Base-by-base conservation (phyloP, 2,113 vertebrate genomes). In the Chascanopsetta lugubris region DNA sequence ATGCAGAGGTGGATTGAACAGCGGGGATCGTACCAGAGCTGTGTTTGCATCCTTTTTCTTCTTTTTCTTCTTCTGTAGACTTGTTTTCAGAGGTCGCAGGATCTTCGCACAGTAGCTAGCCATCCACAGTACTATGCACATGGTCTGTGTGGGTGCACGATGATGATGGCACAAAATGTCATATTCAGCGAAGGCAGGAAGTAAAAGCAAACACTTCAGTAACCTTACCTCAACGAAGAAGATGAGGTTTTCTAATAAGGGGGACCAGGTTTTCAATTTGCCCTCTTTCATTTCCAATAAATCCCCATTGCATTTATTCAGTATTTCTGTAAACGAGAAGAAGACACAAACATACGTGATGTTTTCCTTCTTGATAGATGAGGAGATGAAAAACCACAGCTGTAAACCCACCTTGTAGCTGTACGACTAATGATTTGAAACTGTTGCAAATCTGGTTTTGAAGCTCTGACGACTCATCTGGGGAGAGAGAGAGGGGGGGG, bases 1-100 rank as follows among this genome's bases (percentile, higher is more conserved):
- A n/a, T 17, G 13, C 17, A 4, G 2, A 8, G 1, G 11, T 13
- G 11, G 30, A 53, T 3, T 4, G 6, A 3, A 25, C 12, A 15
- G 34, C 12, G 34, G 13, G 34, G 34, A 38, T 1, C 11, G 66
- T 94, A 98, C 97, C 92, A 92, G 90, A 47, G 91, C 78, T 30
- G 92, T 74, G 83, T 85, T 94, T 43, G 87, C 85, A 55, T 99
- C 97, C 93, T 99, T 99, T 93, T 96, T 99, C 92, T 99, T 99
- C 90, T 98, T 99, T 82, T 98, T 99, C 92, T 97, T 98, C 89
- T 98, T 99, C 74, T 99, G 97, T 90, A 98, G 90, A 91, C 93
- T 98, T 53, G 94, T 93, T 90, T 96, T 98, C 45, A 96, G 94
- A 8, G 97, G 96, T 79, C 95, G 92, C 8, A 99, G 92, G 75